Conservation (phyloP, 2,888 invertebrate species). For the Gnatocerus cornutus region DNA sequence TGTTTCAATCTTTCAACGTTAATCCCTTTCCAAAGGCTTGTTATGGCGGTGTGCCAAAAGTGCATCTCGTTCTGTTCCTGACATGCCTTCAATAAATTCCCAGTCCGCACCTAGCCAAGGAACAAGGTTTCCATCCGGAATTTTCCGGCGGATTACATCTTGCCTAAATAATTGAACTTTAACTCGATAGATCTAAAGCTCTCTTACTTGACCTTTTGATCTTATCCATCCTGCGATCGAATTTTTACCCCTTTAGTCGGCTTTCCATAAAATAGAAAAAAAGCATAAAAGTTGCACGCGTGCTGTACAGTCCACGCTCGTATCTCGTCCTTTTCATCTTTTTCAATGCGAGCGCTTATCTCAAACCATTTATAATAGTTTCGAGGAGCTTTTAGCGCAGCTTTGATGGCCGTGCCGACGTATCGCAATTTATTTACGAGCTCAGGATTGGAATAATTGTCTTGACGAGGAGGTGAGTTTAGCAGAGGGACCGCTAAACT, state of each 20-base stretch:
- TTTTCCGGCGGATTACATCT: slow-evolving; percentile 30
- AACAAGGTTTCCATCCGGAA: slow-evolving; percentile 21
- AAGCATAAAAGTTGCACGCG: slow-evolving; percentile 26
- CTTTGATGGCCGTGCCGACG: slow-evolving; percentile 8
- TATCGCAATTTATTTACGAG: slow-evolving; percentile 38
- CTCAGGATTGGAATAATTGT: slow-evolving; percentile 31
- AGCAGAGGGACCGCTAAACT: slow-evolving; percentile 15
- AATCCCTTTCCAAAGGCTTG: neutral
- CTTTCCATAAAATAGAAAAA: neutral
- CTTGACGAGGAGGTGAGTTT: slow-evolving; percentile 8
- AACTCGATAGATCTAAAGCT: slow-evolving; percentile 39
- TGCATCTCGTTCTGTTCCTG: slow-evolving; percentile 6
- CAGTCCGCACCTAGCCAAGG: slow-evolving; percentile 2
- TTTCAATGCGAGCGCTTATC: slow-evolving; percentile 38
- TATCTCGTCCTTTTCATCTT: slow-evolving; percentile 33
- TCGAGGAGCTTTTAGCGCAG: slow-evolving; percentile 33
- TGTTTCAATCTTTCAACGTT: neutral
- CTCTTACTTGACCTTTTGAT: slow-evolving; percentile 31
- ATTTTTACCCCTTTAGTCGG: slow-evolving; percentile 22
- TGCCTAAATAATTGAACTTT: slow-evolving; percentile 41
- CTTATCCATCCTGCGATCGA: slow-evolving; percentile 18
- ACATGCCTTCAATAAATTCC: slow-evolving; percentile 17
- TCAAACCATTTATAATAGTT: slow-evolving; percentile 40
- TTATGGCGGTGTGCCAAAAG: neutral
- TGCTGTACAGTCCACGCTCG: slow-evolving; percentile 7